Evolutionary conservation across 2,113 vertebrate genomes (phyloP), one percentile per base, ranked within the genome.

Genomic region (Uria aalge): DNA sequence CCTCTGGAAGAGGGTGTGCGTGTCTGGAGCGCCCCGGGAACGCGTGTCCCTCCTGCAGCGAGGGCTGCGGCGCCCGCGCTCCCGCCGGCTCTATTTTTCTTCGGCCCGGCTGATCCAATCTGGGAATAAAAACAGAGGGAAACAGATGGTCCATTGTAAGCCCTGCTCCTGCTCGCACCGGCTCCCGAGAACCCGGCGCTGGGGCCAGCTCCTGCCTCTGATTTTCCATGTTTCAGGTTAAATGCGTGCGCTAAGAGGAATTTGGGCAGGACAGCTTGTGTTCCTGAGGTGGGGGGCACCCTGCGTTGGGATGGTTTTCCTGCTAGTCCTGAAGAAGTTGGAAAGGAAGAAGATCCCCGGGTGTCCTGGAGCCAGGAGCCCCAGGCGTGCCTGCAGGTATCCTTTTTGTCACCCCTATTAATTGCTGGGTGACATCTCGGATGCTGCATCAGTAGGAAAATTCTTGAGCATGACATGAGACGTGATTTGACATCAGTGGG

Each of bases 101-200:
- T 95, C 40, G 88, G 59, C 73, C 79, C 2, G 4, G 13, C 85
- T 92, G 96, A 97, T 96, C 90, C 90, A 93, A 95, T 93, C 94
- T 93, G 85, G 90, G 96, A 96, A 94, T 84, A 86, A 97, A 96
- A 95, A 95, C 92, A 96, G 94, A 97, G 90, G 95, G 96, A 96
- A 97, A 96, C 92, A 96, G 96, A 96, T 94, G 92, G 90, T 50
- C 92, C 82, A 94, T 96, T 95, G 96, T 95, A 77, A 88, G 2
- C 2, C 0, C 41, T 76, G 78, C 95, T 95, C 67, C 94, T 79
- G 82, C 84, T 64, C 9, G 4, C 80, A 41, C 55, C 3, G 2
- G 67, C 81, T 93, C 75, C 79, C 16, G 5, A 90, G 72, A 73
- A 26, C 62, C 32, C 1, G 0, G 38, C 1, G 3, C 62, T 66